Conservation (phyloP, 2,113 vertebrate species). For the Microcebus tavaratra region DNA sequence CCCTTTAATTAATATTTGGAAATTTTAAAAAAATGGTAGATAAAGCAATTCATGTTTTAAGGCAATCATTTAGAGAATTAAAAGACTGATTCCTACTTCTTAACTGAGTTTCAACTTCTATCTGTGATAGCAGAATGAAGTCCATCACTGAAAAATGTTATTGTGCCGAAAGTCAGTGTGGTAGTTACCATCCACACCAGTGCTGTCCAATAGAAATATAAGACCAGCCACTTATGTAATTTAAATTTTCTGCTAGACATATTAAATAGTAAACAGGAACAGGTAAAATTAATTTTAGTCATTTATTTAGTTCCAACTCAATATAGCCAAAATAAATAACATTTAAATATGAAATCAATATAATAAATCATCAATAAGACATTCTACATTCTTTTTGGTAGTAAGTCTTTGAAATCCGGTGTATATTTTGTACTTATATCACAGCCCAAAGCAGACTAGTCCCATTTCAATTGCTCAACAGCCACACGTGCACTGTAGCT, state of each 20-base stretch:
- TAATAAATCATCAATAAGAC: background rate
- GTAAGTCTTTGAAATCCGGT: background rate
- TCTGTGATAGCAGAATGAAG: background rate
- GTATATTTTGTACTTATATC: background rate
- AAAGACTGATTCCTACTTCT: background rate
- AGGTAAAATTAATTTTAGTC: background rate
- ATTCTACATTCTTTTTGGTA: background rate
- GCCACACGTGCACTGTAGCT: background rate
- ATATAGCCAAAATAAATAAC: conserved; percentile 41
- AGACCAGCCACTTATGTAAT: background rate
- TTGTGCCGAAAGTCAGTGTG: background rate
- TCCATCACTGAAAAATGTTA: background rate
- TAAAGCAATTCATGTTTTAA: conserved; percentile 32
- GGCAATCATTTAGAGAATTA: background rate
- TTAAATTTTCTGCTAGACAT: background rate
- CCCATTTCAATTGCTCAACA: background rate
- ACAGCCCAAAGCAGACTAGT: background rate
- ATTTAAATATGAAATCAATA: conserved; percentile 2
- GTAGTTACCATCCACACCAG: no score
- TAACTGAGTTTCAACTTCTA: background rate
- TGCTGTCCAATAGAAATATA: background rate
- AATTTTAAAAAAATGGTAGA: background rate
- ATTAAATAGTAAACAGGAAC: background rate
- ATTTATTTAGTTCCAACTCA: background rate
- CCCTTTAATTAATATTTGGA: no score